Conservation (phyloP, 1,140 invertebrate genomes). For the Micrasema minimum region DNA sequence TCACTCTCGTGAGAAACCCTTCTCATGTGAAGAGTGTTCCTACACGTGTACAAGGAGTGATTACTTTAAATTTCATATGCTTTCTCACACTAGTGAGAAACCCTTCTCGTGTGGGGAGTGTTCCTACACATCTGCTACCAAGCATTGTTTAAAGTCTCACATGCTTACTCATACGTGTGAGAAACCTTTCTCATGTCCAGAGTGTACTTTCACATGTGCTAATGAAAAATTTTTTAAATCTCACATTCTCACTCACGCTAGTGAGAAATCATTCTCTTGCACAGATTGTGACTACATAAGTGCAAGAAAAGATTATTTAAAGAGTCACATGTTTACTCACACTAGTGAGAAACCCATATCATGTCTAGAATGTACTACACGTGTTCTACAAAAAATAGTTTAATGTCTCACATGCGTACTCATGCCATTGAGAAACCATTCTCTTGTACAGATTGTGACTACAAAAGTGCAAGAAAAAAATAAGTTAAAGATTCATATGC, state of each 20-base stretch:
- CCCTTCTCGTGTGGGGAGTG: background rate
- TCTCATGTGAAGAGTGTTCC: background rate
- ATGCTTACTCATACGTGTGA: background rate
- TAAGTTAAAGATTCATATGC: background rate
- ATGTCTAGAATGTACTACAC: background rate
- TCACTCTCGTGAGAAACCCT: no score
- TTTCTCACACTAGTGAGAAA: background rate
- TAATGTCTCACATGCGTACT: background rate
- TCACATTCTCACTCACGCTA: background rate
- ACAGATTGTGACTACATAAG: no score
- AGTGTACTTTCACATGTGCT: background rate
- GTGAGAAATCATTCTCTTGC: no score
- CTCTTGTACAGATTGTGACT: no score
- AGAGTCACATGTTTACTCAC: no score
- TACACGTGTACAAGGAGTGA: background rate
- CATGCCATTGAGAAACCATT: background rate
- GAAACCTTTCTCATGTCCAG: background rate
- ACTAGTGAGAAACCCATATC: no score
- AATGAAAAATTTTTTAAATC: background rate
- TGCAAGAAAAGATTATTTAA: background rate
- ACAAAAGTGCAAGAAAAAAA: background rate
- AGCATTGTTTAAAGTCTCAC: background rate
- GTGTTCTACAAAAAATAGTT: background rate
- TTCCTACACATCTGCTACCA: background rate
- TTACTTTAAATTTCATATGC: background rate